These are phyloP conservation scores for Philhelius pedissequus DNA, from an alignment of 2,888 invertebrate genomes.

Conservation along the genomic window DNA sequence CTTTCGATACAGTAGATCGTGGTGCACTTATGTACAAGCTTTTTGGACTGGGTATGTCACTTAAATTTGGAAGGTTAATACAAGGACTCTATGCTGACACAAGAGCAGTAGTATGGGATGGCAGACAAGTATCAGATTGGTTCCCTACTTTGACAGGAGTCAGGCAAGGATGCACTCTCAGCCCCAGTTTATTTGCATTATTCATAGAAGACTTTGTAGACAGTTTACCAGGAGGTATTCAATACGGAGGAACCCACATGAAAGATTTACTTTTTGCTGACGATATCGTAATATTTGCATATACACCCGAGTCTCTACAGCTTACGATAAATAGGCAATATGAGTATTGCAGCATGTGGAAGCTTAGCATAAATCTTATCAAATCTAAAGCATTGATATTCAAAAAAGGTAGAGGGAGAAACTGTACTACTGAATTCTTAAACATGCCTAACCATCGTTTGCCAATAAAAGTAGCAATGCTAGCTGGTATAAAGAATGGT, in stretches of 20 bases:
- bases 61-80: too few relatives aligned
- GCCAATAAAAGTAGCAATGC: background rate
- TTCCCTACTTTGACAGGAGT: too few relatives aligned
- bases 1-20: too few relatives aligned
- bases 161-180: too few relatives aligned
- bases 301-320: background rate
- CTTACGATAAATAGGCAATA: too few relatives aligned
- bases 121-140: too few relatives aligned
- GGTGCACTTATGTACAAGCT: too few relatives aligned
- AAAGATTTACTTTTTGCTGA: background rate
- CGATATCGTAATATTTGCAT: background rate
- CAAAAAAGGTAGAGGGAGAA: background rate
- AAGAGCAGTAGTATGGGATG: too few relatives aligned
- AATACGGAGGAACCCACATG: background rate
- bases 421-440: background rate
- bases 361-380: background rate
- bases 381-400: background rate
- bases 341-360: background rate
- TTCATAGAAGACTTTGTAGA: background rate
- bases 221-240: background rate
- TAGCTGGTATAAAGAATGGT: background rate
- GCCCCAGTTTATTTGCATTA: background rate
- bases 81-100: too few relatives aligned
- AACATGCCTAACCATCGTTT: background rate
- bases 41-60: too few relatives aligned